Base-by-base conservation (phyloP, 2,797 vertebrate genomes). In the Sparidentex hasta region DNA sequence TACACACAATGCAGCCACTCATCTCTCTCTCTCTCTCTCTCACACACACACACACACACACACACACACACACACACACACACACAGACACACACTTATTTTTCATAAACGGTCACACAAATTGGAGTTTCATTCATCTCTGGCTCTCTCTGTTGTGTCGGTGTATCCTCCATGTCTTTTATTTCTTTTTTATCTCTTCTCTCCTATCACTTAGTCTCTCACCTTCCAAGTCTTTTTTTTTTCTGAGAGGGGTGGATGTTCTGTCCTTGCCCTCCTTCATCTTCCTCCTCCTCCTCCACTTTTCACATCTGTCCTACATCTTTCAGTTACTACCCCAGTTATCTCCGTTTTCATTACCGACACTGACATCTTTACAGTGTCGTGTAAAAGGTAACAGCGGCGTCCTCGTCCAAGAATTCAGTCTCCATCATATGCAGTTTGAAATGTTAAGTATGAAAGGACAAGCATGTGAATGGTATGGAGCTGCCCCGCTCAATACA, bases 1-100 rank as follows among this genome's bases (percentile, higher is more conserved):
- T 80, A 88, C 82, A 84, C 77, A 83, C 78, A 83, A 67, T 69
- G 58, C 72, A 88, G 51, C 74, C 73, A 54, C 73, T 84, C 67
- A 51, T 78, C 71, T 72, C 38, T 64, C 25, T 57, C 13, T 21
- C 48, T 33, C 29, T 2, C 27, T 3, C 27, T 3, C 27, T 65
- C 57, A 65, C 29, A 44, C 38, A 29, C 29, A 25, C 25, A 68
- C 14, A 65, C 27, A 14, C 21, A 62, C 33, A 57, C 29, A 68
- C 33, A 57, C 29, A 68, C 12, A 38, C 33, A 9, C 16, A 25
- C 25, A 68, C 14, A 65, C 3, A 68, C 14, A 65, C 27, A 11
- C 18, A 63, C 33, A 57, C 29, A 68, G 25, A 57, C 29, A 68
- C 12, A 38, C 38, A 11, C 14, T 33, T 62, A 44, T 76, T 69